Evolutionary conservation across 2,888 invertebrate genomes (phyloP), one percentile per base, ranked within the genome.

Genomic region (Drosophila histrio): DNA sequence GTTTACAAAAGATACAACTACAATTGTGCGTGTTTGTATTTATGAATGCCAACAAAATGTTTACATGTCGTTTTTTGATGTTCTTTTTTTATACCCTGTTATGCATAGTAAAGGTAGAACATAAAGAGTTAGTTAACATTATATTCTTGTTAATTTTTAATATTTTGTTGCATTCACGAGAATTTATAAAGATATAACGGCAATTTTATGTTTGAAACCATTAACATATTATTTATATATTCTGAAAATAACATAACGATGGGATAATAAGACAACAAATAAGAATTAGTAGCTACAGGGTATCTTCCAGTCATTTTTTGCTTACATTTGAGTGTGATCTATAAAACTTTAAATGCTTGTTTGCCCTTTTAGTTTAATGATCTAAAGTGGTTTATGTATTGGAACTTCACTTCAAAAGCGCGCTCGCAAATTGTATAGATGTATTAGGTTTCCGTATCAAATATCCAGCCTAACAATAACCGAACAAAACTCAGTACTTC

Each of bases 371-470:
- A 54, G 64, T 77, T 83, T 61, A 57, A 69, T 74, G 61, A 24
- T 39, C 59, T 72, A 52, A 63, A 74, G 74, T 77, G 69, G 57
- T 72, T 77, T 77, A 67, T 74, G 77, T 74, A 72, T 77, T 72
- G 58, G 49, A 54, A 79, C 56, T 64, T 53, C 43, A 79, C 63
- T 66, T 70, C 59, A 75, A 84, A 86, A 79, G 87, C 71, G 53
- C 59, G 50, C 66, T 65, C 57, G 58, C 76, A 66, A 67, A 56
- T 69, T 67, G 56, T 63, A 60, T 39, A 50, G 43, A 68, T 53
- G 63, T 87, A 82, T 82, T 78, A 39, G 59, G 76, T 87, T 82
- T 73, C 87, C 32, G 52, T 85, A 87, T 82, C 87, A 21, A 64
- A 62, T 87, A 28, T 38, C 83, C 58, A 57, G 15, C 22, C 53